phyloP scores from a whole-genome alignment of 1,140 invertebrate species.

The Neotoxoptera formosana region DNA sequence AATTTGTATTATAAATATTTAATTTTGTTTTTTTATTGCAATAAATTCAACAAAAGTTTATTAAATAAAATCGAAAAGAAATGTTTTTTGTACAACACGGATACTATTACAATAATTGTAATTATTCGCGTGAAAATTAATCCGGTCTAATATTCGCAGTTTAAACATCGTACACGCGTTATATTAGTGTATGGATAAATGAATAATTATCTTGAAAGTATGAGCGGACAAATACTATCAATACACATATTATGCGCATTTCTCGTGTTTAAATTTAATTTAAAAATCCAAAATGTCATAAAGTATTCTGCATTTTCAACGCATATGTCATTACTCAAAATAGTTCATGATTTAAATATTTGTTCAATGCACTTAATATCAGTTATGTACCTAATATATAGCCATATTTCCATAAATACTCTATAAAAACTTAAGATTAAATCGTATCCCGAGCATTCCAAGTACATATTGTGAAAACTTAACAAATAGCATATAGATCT shows the following conservation, averaged over 20 bases:
- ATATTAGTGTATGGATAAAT: slow-evolving; percentile 1
- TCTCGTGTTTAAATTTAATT: neutral
- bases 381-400: neutral
- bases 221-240: neutral
- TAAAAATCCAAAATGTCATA: neutral
- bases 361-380: neutral
- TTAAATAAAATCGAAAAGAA: neutral
- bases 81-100: neutral
- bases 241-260: neutral
- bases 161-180: neutral
- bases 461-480: neutral
- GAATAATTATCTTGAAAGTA: neutral
- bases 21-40: no score
- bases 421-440: neutral
- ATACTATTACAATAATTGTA: neutral
- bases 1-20: no score
- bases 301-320: neutral
- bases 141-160: neutral
- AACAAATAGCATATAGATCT: neutral
- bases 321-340: neutral
- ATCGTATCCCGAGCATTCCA: neutral
- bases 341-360: neutral
- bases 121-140: neutral
- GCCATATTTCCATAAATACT: neutral
- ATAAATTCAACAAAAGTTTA: no score